phyloP scores from a whole-genome alignment of 2,888 invertebrate genomes.

The Alloscopus bannaensis region DNA sequence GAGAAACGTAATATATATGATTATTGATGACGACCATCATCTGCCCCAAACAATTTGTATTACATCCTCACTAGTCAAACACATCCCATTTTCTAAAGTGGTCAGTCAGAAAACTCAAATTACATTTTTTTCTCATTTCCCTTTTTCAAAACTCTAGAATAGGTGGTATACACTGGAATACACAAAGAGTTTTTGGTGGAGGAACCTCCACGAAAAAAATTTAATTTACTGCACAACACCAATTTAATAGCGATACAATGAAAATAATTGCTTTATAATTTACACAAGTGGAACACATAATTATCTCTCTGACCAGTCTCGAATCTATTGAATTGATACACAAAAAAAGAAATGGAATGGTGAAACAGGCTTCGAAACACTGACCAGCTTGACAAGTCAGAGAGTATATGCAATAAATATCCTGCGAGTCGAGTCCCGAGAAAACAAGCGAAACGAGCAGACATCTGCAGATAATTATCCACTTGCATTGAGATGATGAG shows the following conservation, averaged over 20 bases:
- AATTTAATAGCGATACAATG: not conserved
- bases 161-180: too few species aligned
- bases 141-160: too few species aligned
- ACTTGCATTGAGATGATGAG: too few species aligned
- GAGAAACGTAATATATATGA: too few species aligned
- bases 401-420: not conserved
- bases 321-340: not conserved
- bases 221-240: not conserved
- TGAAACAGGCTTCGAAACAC: not conserved
- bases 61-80: not conserved
- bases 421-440: too few species aligned
- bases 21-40: conserved; percentile 1
- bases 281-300: conserved; percentile 6
- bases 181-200: too few species aligned
- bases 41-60: not conserved
- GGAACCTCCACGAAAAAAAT: not conserved
- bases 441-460: too few species aligned
- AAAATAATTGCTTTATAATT: conserved; percentile 21
- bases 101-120: too few species aligned
- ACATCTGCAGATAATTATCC: too few species aligned
- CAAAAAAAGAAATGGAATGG: not conserved
- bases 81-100: too few species aligned
- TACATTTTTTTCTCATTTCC: too few species aligned
- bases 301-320: not conserved
- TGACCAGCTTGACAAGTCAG: not conserved